Conservation (phyloP, 2,888 invertebrate species). For the Phasia obesa region DNA sequence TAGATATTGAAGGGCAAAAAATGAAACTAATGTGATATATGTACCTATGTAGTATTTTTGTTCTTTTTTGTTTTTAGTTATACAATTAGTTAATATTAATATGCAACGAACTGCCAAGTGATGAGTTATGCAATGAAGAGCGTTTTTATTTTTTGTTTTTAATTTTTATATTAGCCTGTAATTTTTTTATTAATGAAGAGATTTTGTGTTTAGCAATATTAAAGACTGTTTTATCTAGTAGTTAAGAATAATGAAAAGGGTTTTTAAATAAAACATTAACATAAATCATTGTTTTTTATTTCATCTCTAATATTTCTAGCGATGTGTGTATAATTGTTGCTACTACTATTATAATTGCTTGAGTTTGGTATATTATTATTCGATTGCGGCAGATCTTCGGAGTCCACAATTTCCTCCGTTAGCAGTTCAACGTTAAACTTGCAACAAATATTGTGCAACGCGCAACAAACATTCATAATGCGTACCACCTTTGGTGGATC, state of each 20-base stretch:
- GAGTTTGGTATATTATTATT: background rate
- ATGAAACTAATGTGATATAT: too few relatives aligned
- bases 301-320: constrained; percentile 23
- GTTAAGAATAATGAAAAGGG: constrained; percentile 17
- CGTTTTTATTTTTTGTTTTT: too few relatives aligned
- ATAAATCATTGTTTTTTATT: constrained; percentile 24
- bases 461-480: constrained; percentile 31
- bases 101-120: too few relatives aligned
- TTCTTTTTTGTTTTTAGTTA: too few relatives aligned
- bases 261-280: constrained; percentile 28
- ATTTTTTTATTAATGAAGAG: too few relatives aligned
- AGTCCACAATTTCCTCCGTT: constrained; percentile 3
- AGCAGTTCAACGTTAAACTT: constrained; percentile 26
- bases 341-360: constrained; percentile 13
- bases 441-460: constrained; percentile 37
- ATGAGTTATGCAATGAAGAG: too few relatives aligned
- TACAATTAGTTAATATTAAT: too few relatives aligned
- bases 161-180: too few relatives aligned
- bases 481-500: constrained; percentile 17
- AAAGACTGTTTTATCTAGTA: too few relatives aligned
- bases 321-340: constrained; percentile 27
- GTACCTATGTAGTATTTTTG: too few relatives aligned
- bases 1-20: too few relatives aligned
- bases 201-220: too few relatives aligned
- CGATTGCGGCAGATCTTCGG: background rate